phyloP scores from a whole-genome alignment of 2,888 invertebrate species.

The Melanophora roralis region DNA sequence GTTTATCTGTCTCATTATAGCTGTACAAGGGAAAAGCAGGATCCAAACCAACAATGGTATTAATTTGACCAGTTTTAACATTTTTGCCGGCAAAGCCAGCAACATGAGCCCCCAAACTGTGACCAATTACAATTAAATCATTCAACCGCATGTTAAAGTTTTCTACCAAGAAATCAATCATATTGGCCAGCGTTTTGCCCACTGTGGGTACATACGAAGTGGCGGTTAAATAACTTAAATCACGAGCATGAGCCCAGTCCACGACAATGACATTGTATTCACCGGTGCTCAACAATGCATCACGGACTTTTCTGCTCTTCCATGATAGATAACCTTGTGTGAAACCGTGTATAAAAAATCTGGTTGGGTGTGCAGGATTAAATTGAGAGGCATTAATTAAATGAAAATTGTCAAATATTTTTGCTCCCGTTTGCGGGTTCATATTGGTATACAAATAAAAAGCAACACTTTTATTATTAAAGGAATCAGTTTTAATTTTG shows the following conservation, averaged over 20 bases:
- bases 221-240: conserved; percentile 79
- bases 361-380: conserved; percentile 63
- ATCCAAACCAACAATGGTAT: conserved; percentile 79
- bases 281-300: conserved; percentile 79
- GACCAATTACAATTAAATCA: conserved; percentile 79
- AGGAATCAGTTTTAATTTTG: conserved; percentile 55
- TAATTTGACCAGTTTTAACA: conserved; percentile 79
- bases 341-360: conserved; percentile 79
- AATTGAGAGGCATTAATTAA: conserved; percentile 62
- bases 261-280: conserved; percentile 81
- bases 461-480: conserved; percentile 7
- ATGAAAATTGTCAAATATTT: conserved; percentile 58
- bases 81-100: conserved; percentile 81
- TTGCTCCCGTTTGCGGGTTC: conserved; percentile 65
- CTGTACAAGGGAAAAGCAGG: conserved; percentile 71
- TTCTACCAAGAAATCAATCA: conserved; percentile 77
- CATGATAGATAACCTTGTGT: conserved; percentile 75
- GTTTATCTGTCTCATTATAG: conserved; percentile 65
- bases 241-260: conserved; percentile 80
- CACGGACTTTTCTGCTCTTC: conserved; percentile 68
- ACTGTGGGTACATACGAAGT: conserved; percentile 74
- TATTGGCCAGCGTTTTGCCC: conserved; percentile 68
- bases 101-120: conserved; percentile 81
- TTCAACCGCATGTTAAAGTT: conserved; percentile 77
- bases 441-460: conserved; percentile 69